Conservation (phyloP, 2,888 invertebrate genomes). For the Empis livida region DNA sequence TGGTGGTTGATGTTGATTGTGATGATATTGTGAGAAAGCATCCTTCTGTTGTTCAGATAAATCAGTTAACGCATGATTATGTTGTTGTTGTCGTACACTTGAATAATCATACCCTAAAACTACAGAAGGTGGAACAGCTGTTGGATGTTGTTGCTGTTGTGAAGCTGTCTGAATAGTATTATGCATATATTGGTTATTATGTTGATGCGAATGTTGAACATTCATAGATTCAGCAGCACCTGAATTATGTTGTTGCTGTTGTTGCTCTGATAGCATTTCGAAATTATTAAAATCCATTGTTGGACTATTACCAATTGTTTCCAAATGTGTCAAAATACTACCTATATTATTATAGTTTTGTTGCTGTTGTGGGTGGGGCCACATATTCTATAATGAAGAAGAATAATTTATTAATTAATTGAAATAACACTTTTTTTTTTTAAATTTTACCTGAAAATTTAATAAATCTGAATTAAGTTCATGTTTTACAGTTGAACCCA, state of each 20-base stretch:
- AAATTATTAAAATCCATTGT: constrained; percentile 33
- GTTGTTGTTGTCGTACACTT: constrained; percentile 15
- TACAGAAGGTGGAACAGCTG: neutral
- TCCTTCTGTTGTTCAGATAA: constrained; percentile 10
- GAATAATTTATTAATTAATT: too few relatives aligned
- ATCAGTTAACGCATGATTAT: constrained; percentile 12
- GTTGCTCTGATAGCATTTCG: constrained; percentile 22
- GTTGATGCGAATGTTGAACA: neutral
- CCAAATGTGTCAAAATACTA: constrained; percentile 35
- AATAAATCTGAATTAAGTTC: constrained; percentile 26
- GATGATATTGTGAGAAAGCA: constrained; percentile 21
- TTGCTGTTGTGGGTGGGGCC: constrained; percentile 25
- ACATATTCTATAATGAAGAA: constrained; percentile 24
- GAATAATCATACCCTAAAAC: neutral
- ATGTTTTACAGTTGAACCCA: constrained; percentile 19
- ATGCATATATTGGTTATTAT: neutral
- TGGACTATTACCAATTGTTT: constrained; percentile 31
- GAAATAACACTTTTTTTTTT: too few relatives aligned
- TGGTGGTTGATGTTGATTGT: constrained; percentile 10
- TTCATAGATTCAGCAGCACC: neutral
- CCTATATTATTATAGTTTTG: constrained; percentile 35
- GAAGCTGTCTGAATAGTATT: neutral
- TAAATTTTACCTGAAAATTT: constrained; percentile 25
- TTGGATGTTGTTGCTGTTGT: neutral
- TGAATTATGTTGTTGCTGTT: constrained; percentile 18